Conservation (phyloP, 92 coral and sea anemone genomes). For the Epizoanthus ramosus region DNA sequence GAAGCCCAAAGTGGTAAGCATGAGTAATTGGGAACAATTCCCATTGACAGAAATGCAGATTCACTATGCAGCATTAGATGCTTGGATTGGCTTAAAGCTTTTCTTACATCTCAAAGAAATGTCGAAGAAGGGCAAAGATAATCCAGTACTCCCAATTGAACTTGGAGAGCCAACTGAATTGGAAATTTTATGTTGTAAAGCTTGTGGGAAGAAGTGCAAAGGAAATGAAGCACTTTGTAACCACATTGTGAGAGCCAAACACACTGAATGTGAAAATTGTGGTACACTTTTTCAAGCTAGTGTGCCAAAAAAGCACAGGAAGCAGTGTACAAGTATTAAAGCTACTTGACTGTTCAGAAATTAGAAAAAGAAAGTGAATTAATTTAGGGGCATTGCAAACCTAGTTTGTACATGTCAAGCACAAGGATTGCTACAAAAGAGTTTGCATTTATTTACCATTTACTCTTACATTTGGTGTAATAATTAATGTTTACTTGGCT, state of each 20-base stretch:
- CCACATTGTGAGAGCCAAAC: slow-evolving; percentile 61
- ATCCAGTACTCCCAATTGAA: slow-evolving; percentile 26
- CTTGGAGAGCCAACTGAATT: neutral
- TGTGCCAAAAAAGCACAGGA: slow-evolving; percentile 65
- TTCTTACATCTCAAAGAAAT: slow-evolving; percentile 53
- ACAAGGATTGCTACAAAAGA: no score
- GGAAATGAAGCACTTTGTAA: slow-evolving; percentile 47
- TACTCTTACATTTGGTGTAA: no score
- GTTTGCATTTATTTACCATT: no score
- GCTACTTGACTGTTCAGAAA: neutral
- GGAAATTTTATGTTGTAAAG: slow-evolving; percentile 30
- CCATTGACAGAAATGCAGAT: slow-evolving; percentile 62
- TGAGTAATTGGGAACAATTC: slow-evolving; percentile 82
- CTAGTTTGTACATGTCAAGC: no score
- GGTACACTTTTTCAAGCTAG: slow-evolving; percentile 62
- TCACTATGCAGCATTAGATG: slow-evolving; percentile 83
- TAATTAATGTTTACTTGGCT: no score
- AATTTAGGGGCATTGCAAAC: no score
- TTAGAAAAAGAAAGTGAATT: no score
- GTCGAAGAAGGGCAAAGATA: neutral
- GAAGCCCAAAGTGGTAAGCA: slow-evolving; percentile 56
- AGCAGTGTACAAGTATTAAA: slow-evolving; percentile 22
- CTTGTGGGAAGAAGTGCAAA: slow-evolving; percentile 57
- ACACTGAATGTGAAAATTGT: slow-evolving; percentile 68
- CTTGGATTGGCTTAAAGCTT: slow-evolving; percentile 80